A percentile compares a stretch with the other conserved stretches of the same genome.
Conservation (phyloP, 2,888 invertebrate species). For the Drosophila helvetica region DNA sequence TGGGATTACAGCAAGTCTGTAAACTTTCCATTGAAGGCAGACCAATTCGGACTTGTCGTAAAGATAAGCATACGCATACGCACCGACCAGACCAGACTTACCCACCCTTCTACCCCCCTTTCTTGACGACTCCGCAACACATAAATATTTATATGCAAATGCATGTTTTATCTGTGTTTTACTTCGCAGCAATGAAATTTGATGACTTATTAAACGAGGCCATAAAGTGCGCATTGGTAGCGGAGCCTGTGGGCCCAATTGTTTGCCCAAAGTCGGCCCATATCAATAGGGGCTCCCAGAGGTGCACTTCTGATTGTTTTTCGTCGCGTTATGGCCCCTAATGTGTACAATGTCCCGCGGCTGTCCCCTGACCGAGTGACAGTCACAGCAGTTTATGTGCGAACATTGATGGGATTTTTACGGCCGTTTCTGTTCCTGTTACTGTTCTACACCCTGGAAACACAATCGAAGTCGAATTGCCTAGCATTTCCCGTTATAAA, state of each 20-base stretch:
- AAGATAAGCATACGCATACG: not conserved
- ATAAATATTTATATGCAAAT: slow-evolving; percentile 50
- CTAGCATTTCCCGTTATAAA: slow-evolving; percentile 34
- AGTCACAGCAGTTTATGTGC: slow-evolving; percentile 29
- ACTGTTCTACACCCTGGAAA: slow-evolving; percentile 24
- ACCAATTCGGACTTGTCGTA: not conserved
- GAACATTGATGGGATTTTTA: slow-evolving; percentile 44
- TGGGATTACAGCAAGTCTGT: not conserved
- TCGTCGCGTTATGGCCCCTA: slow-evolving; percentile 40
- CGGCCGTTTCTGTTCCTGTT: slow-evolving; percentile 25
- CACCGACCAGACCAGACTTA: not conserved
- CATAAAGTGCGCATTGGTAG: slow-evolving; percentile 55
- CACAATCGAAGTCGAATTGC: slow-evolving; percentile 38
- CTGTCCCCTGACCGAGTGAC: slow-evolving; percentile 15
- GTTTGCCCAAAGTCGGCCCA: slow-evolving; percentile 33
- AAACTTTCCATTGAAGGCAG: not conserved
- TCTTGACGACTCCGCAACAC: slow-evolving; percentile 20
- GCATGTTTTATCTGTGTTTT: slow-evolving; percentile 50
- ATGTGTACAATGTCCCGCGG: slow-evolving; percentile 15
- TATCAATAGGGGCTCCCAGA: slow-evolving; percentile 42
- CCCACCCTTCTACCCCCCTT: slow-evolving; percentile 1
- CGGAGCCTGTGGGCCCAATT: slow-evolving; percentile 39
- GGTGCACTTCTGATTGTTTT: slow-evolving; percentile 40
- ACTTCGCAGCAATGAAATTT: slow-evolving; percentile 70
- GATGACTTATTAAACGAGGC: slow-evolving; percentile 74